Evolutionary conservation across 2,113 vertebrate genomes (phyloP).

Genomic region (Equus przewalskii): DNA sequence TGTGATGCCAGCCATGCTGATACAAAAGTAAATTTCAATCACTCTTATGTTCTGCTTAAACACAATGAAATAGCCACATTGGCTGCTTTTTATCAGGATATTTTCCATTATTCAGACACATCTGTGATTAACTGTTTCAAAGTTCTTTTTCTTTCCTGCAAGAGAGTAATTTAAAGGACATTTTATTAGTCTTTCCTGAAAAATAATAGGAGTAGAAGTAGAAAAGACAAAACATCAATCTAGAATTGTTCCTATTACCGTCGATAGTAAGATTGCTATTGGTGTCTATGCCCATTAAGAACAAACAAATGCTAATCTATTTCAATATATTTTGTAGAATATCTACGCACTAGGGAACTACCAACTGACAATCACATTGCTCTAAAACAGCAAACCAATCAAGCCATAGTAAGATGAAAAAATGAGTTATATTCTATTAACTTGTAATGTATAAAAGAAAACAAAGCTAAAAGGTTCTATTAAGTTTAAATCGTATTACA

Average conservation of each 20-base stretch:
- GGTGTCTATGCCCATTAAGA: neutral
- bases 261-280: neutral
- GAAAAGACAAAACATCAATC: neutral
- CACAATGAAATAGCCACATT: neutral
- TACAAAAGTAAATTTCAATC: neutral
- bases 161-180: neutral
- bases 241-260: neutral
- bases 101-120: neutral
- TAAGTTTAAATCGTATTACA: neutral
- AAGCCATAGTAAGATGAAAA: neutral
- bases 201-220: constrained; percentile 30
- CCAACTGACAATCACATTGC: neutral
- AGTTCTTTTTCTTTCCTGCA: neutral
- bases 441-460: neutral
- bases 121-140: neutral
- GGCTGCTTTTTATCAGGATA: neutral
- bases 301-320: neutral
- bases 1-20: neutral
- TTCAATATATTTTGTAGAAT: neutral
- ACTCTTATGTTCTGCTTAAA: neutral
- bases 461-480: neutral
- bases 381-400: neutral
- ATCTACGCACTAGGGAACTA: neutral
- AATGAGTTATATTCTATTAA: neutral
- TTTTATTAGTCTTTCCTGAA: constrained; percentile 17